phyloP scores from a whole-genome alignment of 2,113 vertebrate species.

The Bufo gargarizans region DNA sequence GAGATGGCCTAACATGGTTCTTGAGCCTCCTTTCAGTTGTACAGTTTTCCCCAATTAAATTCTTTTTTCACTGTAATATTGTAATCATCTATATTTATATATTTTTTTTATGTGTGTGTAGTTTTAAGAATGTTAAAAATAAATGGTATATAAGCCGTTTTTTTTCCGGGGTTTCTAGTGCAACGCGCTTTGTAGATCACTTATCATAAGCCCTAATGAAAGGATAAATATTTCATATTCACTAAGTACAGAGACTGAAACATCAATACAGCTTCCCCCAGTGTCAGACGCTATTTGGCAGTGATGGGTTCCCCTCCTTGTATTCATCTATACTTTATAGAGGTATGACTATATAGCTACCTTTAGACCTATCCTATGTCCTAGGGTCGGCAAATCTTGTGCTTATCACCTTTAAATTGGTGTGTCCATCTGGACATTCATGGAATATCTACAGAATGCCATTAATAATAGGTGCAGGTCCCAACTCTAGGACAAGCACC shows the following conservation, averaged over 20 bases:
- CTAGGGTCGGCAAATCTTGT: too few relatives aligned
- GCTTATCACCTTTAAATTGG: too few relatives aligned
- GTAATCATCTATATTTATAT: too few relatives aligned
- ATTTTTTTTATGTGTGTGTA: too few relatives aligned
- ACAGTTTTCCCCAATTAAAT: too few relatives aligned
- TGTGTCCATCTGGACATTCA: too few relatives aligned
- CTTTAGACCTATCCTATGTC: not conserved
- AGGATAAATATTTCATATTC: constrained; percentile 2
- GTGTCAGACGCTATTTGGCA: not conserved
- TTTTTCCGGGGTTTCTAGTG: not conserved
- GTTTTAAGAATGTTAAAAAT: not conserved
- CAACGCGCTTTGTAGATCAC: not conserved
- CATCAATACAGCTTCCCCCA: not conserved
- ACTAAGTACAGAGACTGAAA: not conserved
- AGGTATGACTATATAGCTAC: not conserved
- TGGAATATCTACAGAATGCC: too few relatives aligned
- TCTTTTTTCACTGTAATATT: too few relatives aligned
- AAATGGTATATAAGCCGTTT: not conserved
- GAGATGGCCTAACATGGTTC: too few relatives aligned
- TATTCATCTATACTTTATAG: not conserved
- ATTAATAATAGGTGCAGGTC: too few relatives aligned
- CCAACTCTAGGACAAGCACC: too few relatives aligned
- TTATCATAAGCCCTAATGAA: not conserved
- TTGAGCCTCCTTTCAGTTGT: too few relatives aligned
- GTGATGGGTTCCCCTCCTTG: not conserved